Conservation (phyloP, 2,113 vertebrate species). For the Pseudolaguvia tuberculata region DNA sequence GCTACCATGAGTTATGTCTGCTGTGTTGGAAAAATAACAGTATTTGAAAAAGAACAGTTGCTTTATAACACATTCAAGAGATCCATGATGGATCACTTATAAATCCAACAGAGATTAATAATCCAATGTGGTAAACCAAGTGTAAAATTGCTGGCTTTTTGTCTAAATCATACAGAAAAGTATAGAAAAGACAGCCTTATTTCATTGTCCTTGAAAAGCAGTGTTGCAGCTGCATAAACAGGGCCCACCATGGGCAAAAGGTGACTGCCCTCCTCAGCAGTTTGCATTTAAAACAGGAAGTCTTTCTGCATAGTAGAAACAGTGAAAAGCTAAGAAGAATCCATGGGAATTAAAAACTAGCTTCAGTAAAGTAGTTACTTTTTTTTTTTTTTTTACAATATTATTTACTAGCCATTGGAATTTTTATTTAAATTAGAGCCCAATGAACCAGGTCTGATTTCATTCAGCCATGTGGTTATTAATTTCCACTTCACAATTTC, state of each 20-base stretch:
- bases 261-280: constrained; percentile 40
- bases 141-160: constrained; percentile 12
- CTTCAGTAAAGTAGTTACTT: background rate
- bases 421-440: constrained; percentile 38
- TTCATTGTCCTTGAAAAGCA: constrained; percentile 5
- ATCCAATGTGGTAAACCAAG: background rate
- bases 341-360: constrained; percentile 21
- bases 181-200: background rate
- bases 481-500: constrained; percentile 55
- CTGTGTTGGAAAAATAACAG: background rate
- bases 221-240: constrained; percentile 42
- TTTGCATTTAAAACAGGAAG: constrained; percentile 35
- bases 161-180: constrained; percentile 18
- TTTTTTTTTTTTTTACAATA: no score
- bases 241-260: constrained; percentile 29
- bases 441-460: constrained; percentile 59
- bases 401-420: constrained; percentile 41
- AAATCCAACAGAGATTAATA: background rate
- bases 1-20: background rate
- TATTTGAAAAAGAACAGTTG: background rate
- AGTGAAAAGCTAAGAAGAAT: background rate
- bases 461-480: constrained; percentile 55
- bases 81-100: background rate
- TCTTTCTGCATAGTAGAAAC: background rate
- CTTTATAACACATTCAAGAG: background rate